These are phyloP conservation scores for Leptopilina clavipes DNA, from an alignment of 1,140 invertebrate genomes.

Conservation along the genomic window DNA sequence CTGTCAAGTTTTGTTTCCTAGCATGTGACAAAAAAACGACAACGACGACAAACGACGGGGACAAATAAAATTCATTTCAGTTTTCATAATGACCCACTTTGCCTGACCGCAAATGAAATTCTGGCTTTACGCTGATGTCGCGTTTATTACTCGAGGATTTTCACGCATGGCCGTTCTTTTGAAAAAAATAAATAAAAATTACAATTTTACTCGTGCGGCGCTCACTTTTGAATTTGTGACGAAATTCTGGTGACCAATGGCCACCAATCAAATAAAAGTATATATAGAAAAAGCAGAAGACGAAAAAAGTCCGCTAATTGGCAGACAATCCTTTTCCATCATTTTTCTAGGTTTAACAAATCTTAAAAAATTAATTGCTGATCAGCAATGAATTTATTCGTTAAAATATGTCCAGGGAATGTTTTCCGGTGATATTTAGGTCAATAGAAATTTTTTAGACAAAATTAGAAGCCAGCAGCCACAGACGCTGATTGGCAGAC, in stretches of 20 bases:
- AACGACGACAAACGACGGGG: no score
- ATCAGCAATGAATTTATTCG: no score
- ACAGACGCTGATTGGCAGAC: no score
- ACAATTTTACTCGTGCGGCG: neutral
- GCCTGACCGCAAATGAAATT: conserved; percentile 10
- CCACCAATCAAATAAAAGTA: no score
- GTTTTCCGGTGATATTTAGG: no score
- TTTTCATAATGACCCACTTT: conserved; percentile 25
- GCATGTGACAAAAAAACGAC: no score
- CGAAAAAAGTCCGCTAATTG: neutral
- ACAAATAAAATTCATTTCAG: conserved; percentile 19
- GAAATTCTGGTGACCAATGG: neutral
- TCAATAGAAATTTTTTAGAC: no score
- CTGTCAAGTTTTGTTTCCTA: neutral
- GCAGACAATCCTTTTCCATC: no score
- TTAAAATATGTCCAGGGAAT: no score
- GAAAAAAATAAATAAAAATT: neutral
- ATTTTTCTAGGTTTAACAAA: no score
- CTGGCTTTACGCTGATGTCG: neutral
- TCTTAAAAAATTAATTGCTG: no score
- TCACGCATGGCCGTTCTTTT: neutral
- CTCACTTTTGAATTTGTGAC: neutral
- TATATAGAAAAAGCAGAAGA: neutral
- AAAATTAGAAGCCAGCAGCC: no score
- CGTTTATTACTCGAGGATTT: conserved; percentile 14